Evolutionary conservation across 1,140 invertebrate genomes (phyloP), one percentile per base, ranked within the genome.

Genomic region (Hycleus cichorii): DNA sequence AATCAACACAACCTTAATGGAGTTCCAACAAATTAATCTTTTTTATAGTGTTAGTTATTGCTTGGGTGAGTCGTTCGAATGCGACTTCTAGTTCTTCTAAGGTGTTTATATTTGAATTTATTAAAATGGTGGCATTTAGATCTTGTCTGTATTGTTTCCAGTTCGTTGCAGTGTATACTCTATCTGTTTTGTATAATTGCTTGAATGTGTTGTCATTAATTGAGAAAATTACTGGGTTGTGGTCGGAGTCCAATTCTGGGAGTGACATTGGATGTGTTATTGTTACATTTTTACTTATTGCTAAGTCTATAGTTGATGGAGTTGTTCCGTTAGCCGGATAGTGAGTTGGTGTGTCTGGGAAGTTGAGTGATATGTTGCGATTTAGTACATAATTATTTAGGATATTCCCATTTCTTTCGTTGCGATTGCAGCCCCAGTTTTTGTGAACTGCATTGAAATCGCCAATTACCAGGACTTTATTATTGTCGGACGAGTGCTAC

Each of bases 121-220:
- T 47, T 9, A 2, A 8, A 25, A 54, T 38, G 7, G 12, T 45
- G 3, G 6, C 3, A 24, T 59, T 39, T 8, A 59, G 12, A 11
- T 44, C 39, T 46, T 54, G n/a, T 10, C 57, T 7, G 26, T 32
- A 54, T 47, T 54, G 11, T 3, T 38, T 24, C 57, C 57, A 59
- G 25, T 59, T 54, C 39, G 57, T 54, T 4, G 54, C 42, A 38
- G 39, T 45, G 27, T 47, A 59, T 9, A 49, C 39, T 0, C 7
- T 18, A 9, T 39, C 39, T n/a, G 3, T 44, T 26, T 52, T 58
- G 24, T 32, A 25, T n/a, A 39, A 7, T n/a, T 24, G 10, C 10
- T 42, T 42, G 3, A 18, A 10, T 11, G 4, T 39, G 4, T 45
- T n/a, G 5, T 43, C 26, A 10, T 4, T 27, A 26, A 38, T 38